These are phyloP conservation scores for Nemotelus nigrinus DNA, from an alignment of 2,888 invertebrate species.

Conservation along the genomic window DNA sequence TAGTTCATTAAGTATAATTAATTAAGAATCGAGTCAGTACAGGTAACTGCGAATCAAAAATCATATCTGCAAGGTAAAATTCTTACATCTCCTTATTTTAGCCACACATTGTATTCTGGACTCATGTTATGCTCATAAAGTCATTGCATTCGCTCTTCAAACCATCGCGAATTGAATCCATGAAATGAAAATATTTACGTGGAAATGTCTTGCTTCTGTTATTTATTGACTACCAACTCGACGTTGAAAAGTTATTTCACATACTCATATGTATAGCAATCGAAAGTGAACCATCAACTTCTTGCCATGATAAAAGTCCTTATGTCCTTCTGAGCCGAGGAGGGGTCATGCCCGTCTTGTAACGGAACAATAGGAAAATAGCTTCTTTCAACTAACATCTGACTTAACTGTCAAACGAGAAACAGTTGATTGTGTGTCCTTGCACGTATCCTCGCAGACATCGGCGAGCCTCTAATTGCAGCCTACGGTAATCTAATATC, in stretches of 20 bases:
- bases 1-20: too few relatives aligned
- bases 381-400: constrained; percentile 44
- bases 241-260: neutral
- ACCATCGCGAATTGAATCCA: neutral
- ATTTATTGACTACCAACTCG: constrained; percentile 17
- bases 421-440: constrained; percentile 9
- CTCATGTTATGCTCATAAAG: constrained; percentile 17
- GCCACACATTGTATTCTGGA: constrained; percentile 7
- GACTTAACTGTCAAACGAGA: constrained; percentile 50
- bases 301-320: constrained; percentile 37
- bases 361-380: constrained; percentile 35
- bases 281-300: constrained; percentile 36
- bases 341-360: constrained; percentile 37
- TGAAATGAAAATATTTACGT: constrained; percentile 32
- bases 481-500: constrained; percentile 48
- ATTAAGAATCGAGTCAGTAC: too few relatives aligned
- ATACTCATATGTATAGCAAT: neutral
- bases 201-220: constrained; percentile 8
- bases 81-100: too few relatives aligned
- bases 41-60: too few relatives aligned
- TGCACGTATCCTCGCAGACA: neutral
- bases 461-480: constrained; percentile 38
- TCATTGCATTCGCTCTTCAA: constrained; percentile 10
- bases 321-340: constrained; percentile 8
- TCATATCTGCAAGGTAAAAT: too few relatives aligned